phyloP scores from a whole-genome alignment of 2,888 invertebrate species.

The Rhamphomyia laevipes region DNA sequence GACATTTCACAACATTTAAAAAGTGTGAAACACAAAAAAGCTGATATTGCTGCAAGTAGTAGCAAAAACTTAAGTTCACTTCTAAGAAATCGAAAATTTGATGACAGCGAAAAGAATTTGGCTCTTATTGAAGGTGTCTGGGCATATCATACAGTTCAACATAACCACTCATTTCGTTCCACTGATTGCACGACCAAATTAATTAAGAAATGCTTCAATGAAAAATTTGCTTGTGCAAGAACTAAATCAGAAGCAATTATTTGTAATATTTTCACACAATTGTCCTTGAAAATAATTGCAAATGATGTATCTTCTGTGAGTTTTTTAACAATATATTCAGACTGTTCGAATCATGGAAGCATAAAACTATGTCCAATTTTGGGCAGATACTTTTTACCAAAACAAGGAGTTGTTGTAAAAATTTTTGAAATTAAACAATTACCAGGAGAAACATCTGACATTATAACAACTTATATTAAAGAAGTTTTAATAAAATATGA shows the following conservation, averaged over 20 bases:
- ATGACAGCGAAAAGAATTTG: no score
- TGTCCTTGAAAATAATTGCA: neutral
- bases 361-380: conserved; percentile 4
- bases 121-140: conserved; percentile 14
- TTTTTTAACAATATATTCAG: neutral
- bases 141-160: conserved; percentile 17
- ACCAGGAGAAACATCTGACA: conserved; percentile 3
- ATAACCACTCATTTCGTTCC: no score
- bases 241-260: no score
- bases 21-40: no score
- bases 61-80: no score
- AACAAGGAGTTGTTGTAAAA: neutral
- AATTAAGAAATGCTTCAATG: conserved; percentile 4
- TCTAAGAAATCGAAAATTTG: no score
- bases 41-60: no score
- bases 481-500: neutral
- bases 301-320: neutral
- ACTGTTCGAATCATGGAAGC: no score
- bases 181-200: conserved; percentile 10
- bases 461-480: neutral
- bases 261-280: conserved; percentile 9
- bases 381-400: conserved; percentile 4
- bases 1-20: no score
- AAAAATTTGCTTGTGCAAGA: no score
- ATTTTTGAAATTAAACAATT: neutral